Percentiles rank a stretch among this genome's conserved stretches.
phyloP scores from a whole-genome alignment of 2,888 invertebrate species.

The Falcaria lacertinaria region DNA sequence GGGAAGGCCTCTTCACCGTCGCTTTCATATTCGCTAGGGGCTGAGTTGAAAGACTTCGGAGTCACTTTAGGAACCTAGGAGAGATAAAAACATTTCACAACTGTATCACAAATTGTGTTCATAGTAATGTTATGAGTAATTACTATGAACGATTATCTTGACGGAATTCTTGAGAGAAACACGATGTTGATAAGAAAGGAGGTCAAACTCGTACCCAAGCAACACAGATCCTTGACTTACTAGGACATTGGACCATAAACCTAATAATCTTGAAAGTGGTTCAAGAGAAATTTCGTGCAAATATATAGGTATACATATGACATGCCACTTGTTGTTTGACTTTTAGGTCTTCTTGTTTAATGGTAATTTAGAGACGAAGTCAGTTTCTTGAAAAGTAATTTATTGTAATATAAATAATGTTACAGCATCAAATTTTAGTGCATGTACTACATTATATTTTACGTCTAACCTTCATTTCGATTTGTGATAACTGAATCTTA shows the following conservation, averaged over 20 bases:
- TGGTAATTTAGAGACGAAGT: neutral
- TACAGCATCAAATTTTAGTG: no score
- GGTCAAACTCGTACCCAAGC: slow-evolving; percentile 25
- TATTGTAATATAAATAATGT: no score
- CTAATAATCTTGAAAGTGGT: no score
- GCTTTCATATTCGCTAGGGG: slow-evolving; percentile 66
- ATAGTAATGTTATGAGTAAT: neutral
- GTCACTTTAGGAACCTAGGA: slow-evolving; percentile 59
- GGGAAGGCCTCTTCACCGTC: slow-evolving; percentile 72
- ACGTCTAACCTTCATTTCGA: neutral
- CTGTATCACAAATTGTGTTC: no score
- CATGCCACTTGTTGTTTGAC: no score
- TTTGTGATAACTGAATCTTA: neutral
- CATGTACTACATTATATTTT: neutral
- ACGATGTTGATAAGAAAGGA: slow-evolving; percentile 33
- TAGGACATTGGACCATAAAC: slow-evolving; percentile 7
- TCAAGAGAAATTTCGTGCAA: no score
- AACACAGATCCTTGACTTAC: slow-evolving; percentile 37
- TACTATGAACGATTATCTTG: neutral
- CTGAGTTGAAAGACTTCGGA: slow-evolving; percentile 45
- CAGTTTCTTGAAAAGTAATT: neutral
- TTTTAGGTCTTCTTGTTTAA: no score
- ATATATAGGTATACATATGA: neutral
- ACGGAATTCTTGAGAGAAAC: neutral
- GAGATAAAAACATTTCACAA: slow-evolving; percentile 5